Conservation (phyloP, 2,888 invertebrate species). For the Netelia inedita region DNA sequence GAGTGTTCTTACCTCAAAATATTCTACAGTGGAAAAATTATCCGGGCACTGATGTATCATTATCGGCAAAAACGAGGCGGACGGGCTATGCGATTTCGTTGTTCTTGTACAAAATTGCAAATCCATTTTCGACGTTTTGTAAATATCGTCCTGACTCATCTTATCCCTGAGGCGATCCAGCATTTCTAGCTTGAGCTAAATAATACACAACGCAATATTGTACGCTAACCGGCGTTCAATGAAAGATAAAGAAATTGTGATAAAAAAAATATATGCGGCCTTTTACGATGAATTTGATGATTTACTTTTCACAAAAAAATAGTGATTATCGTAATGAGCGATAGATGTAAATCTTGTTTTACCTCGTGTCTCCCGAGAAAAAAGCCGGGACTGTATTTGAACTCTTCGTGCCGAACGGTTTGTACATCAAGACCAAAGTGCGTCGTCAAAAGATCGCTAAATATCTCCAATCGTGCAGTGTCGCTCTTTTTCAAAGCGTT, state of each 20-base stretch:
- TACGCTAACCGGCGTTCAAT: constrained; percentile 40
- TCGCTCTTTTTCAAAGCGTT: constrained; percentile 88
- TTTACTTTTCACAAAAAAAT: not conserved
- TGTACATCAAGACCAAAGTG: constrained; percentile 89
- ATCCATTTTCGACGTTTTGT: constrained; percentile 87
- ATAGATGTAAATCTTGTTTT: constrained; percentile 71
- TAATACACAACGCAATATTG: constrained; percentile 64
- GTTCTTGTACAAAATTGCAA: constrained; percentile 91
- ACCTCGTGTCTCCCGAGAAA: constrained; percentile 94
- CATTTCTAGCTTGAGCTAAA: constrained; percentile 90
- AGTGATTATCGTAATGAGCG: not conserved
- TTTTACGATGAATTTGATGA: not conserved
- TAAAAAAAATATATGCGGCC: constrained; percentile 1
- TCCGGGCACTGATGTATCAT: constrained; percentile 93
- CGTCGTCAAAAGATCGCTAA: constrained; percentile 90
- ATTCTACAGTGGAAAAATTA: constrained; percentile 94
- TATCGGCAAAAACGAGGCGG: constrained; percentile 89
- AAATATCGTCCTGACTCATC: constrained; percentile 85
- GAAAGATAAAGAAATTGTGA: constrained; percentile 18
- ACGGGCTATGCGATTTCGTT: constrained; percentile 87
- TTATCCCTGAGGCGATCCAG: constrained; percentile 87
- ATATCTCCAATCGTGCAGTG: constrained; percentile 91
- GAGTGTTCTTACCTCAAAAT: constrained; percentile 90
- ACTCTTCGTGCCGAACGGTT: constrained; percentile 77
- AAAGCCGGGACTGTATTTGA: constrained; percentile 88